Base-by-base conservation (phyloP, 2,113 vertebrate genomes). In the Campylomormyrus numenius region DNA sequence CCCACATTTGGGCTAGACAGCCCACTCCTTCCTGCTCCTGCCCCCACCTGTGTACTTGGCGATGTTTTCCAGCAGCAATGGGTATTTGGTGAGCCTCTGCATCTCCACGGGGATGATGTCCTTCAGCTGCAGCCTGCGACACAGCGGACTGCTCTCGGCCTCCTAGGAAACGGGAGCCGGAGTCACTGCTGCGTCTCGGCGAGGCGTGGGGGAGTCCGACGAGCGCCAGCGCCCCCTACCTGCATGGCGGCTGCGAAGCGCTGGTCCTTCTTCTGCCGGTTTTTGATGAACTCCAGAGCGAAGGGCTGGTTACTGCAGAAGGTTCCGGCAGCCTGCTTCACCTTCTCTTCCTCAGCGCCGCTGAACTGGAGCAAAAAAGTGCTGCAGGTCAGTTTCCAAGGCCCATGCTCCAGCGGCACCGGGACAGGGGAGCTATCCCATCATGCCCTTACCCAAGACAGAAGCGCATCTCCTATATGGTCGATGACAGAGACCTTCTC, bases 291-390 rank as follows among this genome's bases (percentile, higher is more conserved):
- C 95, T 99, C 98, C 85, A 99, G 94, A 9, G 98, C 98, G 0
- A 98, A 98, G 17, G 98, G 98, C 45, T 99, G 98, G 95, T 99
- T 99, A 91, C 98, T 99, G 92, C 98, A 99, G 95, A 99, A 99
- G 0, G 97, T 98, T 90, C 97, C 98, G 27, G 97, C 97, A 0
- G 97, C 98, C 1, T 93, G 95, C 89, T 97, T 98, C 89, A 99
- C 94, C 94, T 97, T 99, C 93, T 98, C 97, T 91, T 99, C 98
- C 89, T 97, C 98, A 48, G 96, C 94, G 58, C 96, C 97, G 35
- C 97, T 97, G 93, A 99, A 99, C 98, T 99, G 95, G 94, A 93
- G 91, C 94, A 46, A 56, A 49, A 91, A 86, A 80, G 77, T 15
- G 52, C 31, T 88, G n/a, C 70, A 58, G 88, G 21, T 90, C 3